Conservation (phyloP, 2,888 invertebrate genomes). For the Scelioninae gen. 1 region DNA sequence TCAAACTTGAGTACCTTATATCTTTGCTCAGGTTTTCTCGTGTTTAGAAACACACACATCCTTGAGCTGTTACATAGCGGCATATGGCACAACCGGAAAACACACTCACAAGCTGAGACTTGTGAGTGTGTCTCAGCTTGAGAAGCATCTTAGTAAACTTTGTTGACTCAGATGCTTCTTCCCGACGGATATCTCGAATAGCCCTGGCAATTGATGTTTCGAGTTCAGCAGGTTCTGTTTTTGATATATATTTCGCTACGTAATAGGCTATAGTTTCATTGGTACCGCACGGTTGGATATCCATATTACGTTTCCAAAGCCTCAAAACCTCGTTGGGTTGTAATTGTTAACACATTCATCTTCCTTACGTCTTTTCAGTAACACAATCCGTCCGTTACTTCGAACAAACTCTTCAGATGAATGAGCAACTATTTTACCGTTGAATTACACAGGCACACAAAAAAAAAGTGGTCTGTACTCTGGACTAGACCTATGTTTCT, state of each 20-base stretch:
- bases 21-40: constrained; percentile 32
- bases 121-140: constrained; percentile 24
- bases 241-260: constrained; percentile 55
- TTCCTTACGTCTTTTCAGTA: constrained; percentile 72
- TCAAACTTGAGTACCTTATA: constrained; percentile 30
- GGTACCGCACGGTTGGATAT: constrained; percentile 14
- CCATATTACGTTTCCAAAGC: constrained; percentile 16
- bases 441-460: no score
- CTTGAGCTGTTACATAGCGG: constrained; percentile 15
- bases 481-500: no score
- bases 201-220: constrained; percentile 41
- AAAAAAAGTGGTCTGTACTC: no score
- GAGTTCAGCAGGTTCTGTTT: constrained; percentile 1
- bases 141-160: constrained; percentile 28
- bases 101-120: constrained; percentile 38
- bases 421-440: constrained; percentile 71
- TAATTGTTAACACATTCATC: constrained; percentile 75
- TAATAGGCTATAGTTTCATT: constrained; percentile 75
- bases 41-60: constrained; percentile 26
- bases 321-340: constrained; percentile 66
- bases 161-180: constrained; percentile 15
- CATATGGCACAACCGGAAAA: constrained; percentile 36
- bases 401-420: constrained; percentile 74
- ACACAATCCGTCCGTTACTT: constrained; percentile 77
- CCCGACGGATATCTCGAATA: constrained; percentile 32